Conservation (phyloP, 92 coral and sea anemone genomes). For the Bergia sp. region DNA sequence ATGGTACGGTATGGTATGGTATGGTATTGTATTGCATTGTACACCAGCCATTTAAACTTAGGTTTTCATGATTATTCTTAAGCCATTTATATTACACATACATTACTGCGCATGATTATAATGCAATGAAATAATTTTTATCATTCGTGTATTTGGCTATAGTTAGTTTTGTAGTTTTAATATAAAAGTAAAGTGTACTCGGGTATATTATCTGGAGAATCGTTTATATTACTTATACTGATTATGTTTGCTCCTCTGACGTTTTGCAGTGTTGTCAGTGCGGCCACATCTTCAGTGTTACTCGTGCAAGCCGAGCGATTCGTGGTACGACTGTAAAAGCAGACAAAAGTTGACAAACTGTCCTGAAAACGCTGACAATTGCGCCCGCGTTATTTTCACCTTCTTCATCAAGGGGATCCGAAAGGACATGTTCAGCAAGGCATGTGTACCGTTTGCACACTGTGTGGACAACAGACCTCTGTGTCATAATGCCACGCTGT, state of each 20-base stretch:
- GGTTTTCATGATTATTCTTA: too few relatives aligned
- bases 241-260: neutral
- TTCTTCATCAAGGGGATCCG: slow-evolving; percentile 25
- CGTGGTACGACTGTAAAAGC: slow-evolving; percentile 63
- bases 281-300: slow-evolving; percentile 53
- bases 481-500: slow-evolving; percentile 16
- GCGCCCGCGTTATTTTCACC: slow-evolving; percentile 46
- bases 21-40: too few relatives aligned
- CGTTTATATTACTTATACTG: too few relatives aligned
- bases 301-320: slow-evolving; percentile 58
- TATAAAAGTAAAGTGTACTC: too few relatives aligned
- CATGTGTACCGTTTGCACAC: slow-evolving; percentile 26
- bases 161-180: too few relatives aligned
- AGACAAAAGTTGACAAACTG: slow-evolving; percentile 51
- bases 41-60: too few relatives aligned
- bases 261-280: slow-evolving; percentile 21
- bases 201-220: too few relatives aligned
- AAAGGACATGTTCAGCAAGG: slow-evolving; percentile 42
- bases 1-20: too few relatives aligned
- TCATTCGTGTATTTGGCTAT: too few relatives aligned
- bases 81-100: too few relatives aligned
- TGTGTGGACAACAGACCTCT: slow-evolving; percentile 16
- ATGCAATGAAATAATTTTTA: too few relatives aligned
- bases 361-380: slow-evolving; percentile 50
- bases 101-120: too few relatives aligned